Conservation (phyloP, 2,113 vertebrate genomes). For the Chinchilla lanigera region DNA sequence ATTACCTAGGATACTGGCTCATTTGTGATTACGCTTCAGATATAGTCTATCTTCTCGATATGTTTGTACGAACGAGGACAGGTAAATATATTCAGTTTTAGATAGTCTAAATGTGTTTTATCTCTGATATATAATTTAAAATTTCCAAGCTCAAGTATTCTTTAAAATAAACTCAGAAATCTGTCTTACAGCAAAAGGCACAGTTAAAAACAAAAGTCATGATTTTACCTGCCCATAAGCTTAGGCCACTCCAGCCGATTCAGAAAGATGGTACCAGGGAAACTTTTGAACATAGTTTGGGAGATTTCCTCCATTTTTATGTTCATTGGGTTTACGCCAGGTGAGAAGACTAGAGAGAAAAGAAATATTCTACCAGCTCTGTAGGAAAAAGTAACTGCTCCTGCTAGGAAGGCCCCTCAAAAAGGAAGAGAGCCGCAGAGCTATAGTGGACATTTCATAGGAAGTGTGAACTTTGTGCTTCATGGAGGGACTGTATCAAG, state of each 20-base stretch:
- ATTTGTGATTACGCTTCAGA: conserved; percentile 92
- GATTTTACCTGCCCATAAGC: neutral
- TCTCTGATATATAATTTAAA: neutral
- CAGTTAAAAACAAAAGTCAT: neutral
- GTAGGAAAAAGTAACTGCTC: neutral
- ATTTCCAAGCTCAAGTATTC: neutral
- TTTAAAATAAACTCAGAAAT: neutral
- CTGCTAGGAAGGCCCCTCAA: neutral
- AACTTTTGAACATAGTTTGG: neutral
- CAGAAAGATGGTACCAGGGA: neutral
- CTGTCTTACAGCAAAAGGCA: conserved; percentile 13
- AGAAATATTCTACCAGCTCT: neutral
- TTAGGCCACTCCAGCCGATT: neutral
- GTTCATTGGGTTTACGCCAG: neutral
- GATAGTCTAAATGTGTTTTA: conserved; percentile 73
- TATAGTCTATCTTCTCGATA: conserved; percentile 91
- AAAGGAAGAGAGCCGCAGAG: neutral
- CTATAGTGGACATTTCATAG: neutral
- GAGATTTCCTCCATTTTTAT: neutral
- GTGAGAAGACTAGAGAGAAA: neutral
- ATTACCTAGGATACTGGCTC: conserved; percentile 92
- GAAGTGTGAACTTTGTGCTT: neutral
- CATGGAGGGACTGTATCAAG: neutral
- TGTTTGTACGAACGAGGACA: conserved; percentile 95
- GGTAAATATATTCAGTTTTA: conserved; percentile 87